Evolutionary conservation across 2,113 vertebrate species (phyloP).

Genomic region (Eupsittula cactorum): DNA sequence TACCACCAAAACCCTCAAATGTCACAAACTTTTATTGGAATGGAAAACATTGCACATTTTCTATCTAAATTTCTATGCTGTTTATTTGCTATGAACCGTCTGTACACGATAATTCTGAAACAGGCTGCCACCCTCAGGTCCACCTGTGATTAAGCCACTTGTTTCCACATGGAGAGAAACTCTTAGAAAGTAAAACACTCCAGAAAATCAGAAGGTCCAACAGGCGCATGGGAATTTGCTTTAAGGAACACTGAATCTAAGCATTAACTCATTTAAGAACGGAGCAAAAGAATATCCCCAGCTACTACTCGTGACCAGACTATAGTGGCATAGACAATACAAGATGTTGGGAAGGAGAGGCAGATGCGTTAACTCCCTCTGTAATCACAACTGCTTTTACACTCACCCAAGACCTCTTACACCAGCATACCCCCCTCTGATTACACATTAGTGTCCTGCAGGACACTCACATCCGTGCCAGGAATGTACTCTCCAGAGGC

Average conservation of each 20-base stretch:
- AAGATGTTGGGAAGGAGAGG: background rate
- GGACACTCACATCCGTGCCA: background rate
- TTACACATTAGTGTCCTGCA: background rate
- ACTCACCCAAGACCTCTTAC: background rate
- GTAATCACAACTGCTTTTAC: background rate
- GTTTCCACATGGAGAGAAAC: background rate
- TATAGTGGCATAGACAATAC: background rate
- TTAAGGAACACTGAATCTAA: background rate
- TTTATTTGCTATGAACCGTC: background rate
- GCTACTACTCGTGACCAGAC: background rate
- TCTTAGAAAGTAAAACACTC: background rate
- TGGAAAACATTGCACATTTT: background rate
- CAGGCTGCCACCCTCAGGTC: background rate
- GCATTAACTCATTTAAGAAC: background rate
- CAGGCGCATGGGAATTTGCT: background rate
- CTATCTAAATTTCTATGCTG: background rate
- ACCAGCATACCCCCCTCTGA: background rate
- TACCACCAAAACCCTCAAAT: background rate
- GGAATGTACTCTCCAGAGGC: background rate
- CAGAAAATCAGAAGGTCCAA: background rate
- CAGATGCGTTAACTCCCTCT: background rate
- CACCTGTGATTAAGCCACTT: background rate
- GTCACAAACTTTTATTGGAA: background rate
- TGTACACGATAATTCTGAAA: background rate
- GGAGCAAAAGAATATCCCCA: background rate